Evolutionary conservation across 2,113 vertebrate genomes (phyloP), one percentile per base, ranked within the genome.

Genomic region (Alethe diademata): DNA sequence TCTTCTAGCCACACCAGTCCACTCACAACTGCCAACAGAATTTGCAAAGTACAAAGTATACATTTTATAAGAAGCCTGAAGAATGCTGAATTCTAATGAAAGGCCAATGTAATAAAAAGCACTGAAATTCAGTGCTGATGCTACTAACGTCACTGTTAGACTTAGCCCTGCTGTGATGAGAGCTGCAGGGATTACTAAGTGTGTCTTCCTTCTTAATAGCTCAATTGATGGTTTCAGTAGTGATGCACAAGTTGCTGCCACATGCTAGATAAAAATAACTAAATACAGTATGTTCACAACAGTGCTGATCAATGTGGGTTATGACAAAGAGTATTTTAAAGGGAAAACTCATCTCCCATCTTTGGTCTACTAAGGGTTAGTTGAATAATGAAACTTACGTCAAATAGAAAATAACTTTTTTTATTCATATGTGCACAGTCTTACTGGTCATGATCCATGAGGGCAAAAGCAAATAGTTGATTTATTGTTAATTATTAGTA

Each of bases 201-300:
- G 74, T 83, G 53, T 92, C 84, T 87, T 94, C 80, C 87, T 94
- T 89, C 83, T 94, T 96, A 93, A 95, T 85, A 96, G 65, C 45
- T 92, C 87, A 94, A 35, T 78, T 94, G 89, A 92, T 81, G 54
- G 48, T 92, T 96, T 95, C 86, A 78, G 58, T 84, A 71, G 87
- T 78, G 89, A 92, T 96, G 91, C 87, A 87, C 45, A 93, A 95
- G 89, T 91, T 87, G 66, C 85, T 93, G 50, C 85, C 85, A 95
- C 14, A 33, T 92, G 86, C 91, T 73, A 74, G 90, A 93, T 66
- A 94, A 96, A 94, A 96, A 95, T 88, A 94, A 73, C 71, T 58
- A 88, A 96, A 87, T 75, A 90, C 53, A 94, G 79, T 85, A 48
- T 28, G 62, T 53, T 90, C 76, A 90, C 83, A 95, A 72, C 57